These are phyloP conservation scores for Rhagoletis zephyria DNA, from an alignment of 1,140 invertebrate species.

Conservation along the genomic window DNA sequence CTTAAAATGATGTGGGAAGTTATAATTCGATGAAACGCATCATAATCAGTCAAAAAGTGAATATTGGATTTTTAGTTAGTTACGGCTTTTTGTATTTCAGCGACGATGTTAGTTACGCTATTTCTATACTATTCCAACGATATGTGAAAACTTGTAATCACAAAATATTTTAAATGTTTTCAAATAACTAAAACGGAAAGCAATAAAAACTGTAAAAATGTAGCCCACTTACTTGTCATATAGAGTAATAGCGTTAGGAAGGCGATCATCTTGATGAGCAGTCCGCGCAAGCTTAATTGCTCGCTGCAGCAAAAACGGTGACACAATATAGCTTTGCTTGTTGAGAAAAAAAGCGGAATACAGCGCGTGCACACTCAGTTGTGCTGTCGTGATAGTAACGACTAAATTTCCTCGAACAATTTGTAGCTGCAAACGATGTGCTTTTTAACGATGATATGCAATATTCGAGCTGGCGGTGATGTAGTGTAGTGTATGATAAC, in stretches of 20 bases:
- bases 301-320: not conserved
- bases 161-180: not conserved
- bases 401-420: not conserved
- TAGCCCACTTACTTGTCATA: conserved; percentile 57
- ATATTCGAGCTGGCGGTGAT: conserved; percentile 11
- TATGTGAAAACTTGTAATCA: too few species aligned
- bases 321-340: not conserved
- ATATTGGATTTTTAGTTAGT: too few species aligned
- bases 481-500: not conserved
- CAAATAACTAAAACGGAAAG: not conserved
- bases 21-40: too few species aligned
- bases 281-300: conserved; percentile 3
- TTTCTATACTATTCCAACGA: too few species aligned
- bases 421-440: not conserved
- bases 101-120: too few species aligned
- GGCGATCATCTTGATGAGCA: conserved; percentile 57
- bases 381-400: not conserved
- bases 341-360: not conserved
- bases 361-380: too few species aligned
- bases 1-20: too few species aligned
- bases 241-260: conserved; percentile 57
- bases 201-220: conserved; percentile 28
- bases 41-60: too few species aligned
- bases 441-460: not conserved
- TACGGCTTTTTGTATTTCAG: too few species aligned